These are phyloP conservation scores for Gymnothorax reevesii DNA, from an alignment of 2,797 vertebrate genomes.

Conservation along the genomic window DNA sequence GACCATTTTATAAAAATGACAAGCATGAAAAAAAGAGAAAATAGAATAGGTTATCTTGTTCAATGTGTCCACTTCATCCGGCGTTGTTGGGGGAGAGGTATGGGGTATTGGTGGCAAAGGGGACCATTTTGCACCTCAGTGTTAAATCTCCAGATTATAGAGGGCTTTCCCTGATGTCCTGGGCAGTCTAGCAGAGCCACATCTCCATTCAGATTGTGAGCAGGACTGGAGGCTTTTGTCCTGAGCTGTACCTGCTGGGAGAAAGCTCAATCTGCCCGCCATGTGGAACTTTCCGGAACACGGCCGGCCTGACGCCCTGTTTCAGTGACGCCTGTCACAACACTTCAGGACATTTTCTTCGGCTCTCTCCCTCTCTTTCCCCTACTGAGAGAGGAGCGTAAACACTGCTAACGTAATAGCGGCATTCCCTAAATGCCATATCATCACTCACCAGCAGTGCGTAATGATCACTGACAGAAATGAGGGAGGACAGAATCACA, in stretches of 20 bases:
- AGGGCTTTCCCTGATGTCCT: conserved; percentile 39
- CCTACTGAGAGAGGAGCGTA: not conserved
- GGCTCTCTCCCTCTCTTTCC: not conserved
- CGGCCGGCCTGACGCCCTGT: conserved; percentile 1
- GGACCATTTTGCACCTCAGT: conserved; percentile 40
- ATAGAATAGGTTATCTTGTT: conserved; percentile 43
- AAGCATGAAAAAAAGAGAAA: not conserved
- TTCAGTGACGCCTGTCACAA: not conserved
- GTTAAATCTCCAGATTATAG: conserved; percentile 65
- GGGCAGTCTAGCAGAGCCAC: conserved; percentile 36
- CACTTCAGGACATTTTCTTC: not conserved
- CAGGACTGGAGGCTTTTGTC: conserved; percentile 28
- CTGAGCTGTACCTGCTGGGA: conserved; percentile 25
- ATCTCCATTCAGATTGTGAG: conserved; percentile 25
- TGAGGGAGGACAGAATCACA: not conserved
- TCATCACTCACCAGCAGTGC: not conserved
- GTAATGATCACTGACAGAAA: not conserved
- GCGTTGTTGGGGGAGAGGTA: conserved; percentile 23
- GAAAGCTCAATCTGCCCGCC: conserved; percentile 32
- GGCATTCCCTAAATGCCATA: not conserved
- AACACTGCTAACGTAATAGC: not conserved
- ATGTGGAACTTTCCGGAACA: conserved; percentile 32
- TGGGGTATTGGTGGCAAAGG: not conserved
- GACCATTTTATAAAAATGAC: too few relatives aligned
- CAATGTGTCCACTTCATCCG: conserved; percentile 34